phyloP scores from a whole-genome alignment of 2,797 vertebrate genomes.

The Muraenolepis orangiensis region DNA sequence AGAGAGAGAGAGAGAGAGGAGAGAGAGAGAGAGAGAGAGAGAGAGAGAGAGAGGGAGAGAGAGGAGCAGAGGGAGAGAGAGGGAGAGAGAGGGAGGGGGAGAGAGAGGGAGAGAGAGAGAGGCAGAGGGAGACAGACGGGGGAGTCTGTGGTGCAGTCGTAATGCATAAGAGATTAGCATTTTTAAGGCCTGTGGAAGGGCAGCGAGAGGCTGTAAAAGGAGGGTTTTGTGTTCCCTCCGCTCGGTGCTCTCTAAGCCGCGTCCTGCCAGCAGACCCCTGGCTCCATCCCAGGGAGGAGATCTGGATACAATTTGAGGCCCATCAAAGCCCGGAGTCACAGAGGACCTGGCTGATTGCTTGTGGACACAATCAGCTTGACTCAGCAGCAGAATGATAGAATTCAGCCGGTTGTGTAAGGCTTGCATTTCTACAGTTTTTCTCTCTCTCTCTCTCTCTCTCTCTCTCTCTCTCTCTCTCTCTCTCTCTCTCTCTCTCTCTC shows the following conservation, averaged over 20 bases:
- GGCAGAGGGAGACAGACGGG: background rate
- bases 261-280: conserved; percentile 7
- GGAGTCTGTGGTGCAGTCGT: conserved; percentile 7
- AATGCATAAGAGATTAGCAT: conserved; percentile 48
- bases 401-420: conserved; percentile 21
- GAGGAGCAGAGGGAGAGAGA: background rate
- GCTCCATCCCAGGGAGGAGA: conserved; percentile 15
- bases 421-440: background rate
- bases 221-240: conserved; percentile 6
- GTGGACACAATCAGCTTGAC: conserved; percentile 8
- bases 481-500: too few species aligned
- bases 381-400: conserved; percentile 3
- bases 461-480: too few species aligned
- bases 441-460: background rate
- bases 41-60: background rate
- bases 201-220: conserved; percentile 28
- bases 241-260: conserved; percentile 5
- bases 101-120: background rate
- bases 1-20: background rate
- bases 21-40: background rate
- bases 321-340: conserved; percentile 18
- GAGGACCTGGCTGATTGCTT: conserved; percentile 6
- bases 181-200: conserved; percentile 17
- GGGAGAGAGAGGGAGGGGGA: background rate
- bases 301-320: conserved; percentile 43